Base-by-base conservation (phyloP, 2,888 invertebrate genomes). In the Osedax frankpressi region DNA sequence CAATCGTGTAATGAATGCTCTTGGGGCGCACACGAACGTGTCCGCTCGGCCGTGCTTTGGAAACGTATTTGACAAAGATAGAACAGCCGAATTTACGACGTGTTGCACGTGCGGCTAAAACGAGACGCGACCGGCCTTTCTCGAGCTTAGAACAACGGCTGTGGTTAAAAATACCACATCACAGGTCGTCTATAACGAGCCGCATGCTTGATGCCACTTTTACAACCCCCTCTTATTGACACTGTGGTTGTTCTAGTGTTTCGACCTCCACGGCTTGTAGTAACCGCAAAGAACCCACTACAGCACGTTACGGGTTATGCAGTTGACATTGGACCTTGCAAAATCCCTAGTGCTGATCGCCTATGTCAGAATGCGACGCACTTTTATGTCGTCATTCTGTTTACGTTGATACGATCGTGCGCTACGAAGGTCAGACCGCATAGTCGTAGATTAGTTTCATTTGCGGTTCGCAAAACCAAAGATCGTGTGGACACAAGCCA, bases 151-250 rank as follows among this genome's bases (percentile, higher is more conserved):
- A 1, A 63, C 63, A 63, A 63, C 19, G 11, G 19, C 63, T 63
- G 63, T 2, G 63, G 63, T 3, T 63, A 63, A 63, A 63, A 65
- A 65, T 65, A 65, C 65, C 65, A 65, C 65, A 65, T 65, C 24
- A 65, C 65, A 65, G 25, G 19, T 65, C n/a, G 24, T 3, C 63
- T 63, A 24, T 19, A 24, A 25, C 2, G 65, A 14, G 24, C n/a
- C 25, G 19, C 6, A 65, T 19, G 65, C 65, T 65, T 65, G 24
- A 24, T 65, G 63, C 24, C 65, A 65, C 65, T 65, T 65, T 65
- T 65, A 65, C 65, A n/a, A 2, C 1, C 65, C 65, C 24, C 65
- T 24, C 65, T 65, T 65, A 24, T 65, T 65, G 65, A 65, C 65
- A 65, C 24, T 65, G 65, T 24, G 65, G 65, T 65, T n/a, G 2